Percentiles rank a stretch among this genome's conserved stretches.
These are phyloP conservation scores for Alces alces DNA, from an alignment of 2,113 vertebrate genomes.

Conservation along the genomic window DNA sequence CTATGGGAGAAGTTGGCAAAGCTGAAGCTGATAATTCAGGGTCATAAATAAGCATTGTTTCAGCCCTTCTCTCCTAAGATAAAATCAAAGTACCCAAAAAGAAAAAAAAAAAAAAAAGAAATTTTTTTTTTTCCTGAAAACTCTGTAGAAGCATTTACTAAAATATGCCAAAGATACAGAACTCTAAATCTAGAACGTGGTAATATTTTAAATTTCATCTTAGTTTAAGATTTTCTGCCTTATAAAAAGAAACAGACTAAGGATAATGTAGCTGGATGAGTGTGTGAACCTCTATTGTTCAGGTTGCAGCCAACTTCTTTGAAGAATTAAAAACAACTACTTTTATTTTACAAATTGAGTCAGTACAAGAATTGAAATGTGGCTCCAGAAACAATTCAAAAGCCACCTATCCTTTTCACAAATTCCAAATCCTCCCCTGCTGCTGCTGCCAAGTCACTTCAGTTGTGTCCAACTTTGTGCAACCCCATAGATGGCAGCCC, in stretches of 20 bases:
- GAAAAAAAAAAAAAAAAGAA: background rate
- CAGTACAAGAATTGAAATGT: background rate
- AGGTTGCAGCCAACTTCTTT: background rate
- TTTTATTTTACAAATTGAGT: background rate
- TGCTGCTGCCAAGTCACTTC: background rate
- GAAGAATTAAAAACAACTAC: background rate
- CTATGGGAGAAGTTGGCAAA: background rate
- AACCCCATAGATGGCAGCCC: background rate
- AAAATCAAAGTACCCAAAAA: background rate
- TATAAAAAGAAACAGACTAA: background rate
- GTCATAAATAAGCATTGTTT: background rate
- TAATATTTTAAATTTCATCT: background rate
- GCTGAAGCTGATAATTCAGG: background rate
- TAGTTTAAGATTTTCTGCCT: background rate
- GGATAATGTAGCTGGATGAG: background rate
- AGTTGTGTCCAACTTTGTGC: accelerated
- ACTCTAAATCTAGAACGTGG: background rate
- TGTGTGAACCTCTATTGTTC: background rate
- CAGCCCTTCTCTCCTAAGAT: background rate
- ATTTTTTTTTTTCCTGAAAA: background rate
- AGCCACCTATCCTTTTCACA: background rate
- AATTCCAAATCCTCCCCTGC: background rate
- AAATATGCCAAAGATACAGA: background rate
- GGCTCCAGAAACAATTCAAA: background rate
- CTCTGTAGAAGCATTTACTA: background rate